Percentiles rank a stretch among this genome's conserved stretches.
Evolutionary conservation across 2,113 vertebrate species (phyloP).

Genomic region (Cervus canadensis): DNA sequence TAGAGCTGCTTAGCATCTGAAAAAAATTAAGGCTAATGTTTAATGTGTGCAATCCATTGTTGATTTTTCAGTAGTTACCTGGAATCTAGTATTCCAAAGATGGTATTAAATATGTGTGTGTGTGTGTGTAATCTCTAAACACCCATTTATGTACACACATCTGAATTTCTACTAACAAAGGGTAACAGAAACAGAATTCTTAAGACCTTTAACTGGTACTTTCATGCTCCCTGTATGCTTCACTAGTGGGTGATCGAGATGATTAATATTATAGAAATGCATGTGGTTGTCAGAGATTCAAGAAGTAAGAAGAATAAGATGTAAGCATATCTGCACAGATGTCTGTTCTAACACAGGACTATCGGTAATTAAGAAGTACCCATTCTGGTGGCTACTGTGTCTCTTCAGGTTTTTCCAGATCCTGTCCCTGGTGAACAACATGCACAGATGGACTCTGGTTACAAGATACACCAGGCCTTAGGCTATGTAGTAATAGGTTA

Average conservation of each 20-base stretch:
- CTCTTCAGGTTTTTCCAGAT: not conserved
- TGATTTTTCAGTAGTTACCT: not conserved
- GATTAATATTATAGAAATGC: not conserved
- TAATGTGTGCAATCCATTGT: not conserved
- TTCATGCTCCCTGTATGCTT: not conserved
- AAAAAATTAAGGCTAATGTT: not conserved
- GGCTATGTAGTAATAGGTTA: not conserved
- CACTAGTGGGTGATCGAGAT: not conserved
- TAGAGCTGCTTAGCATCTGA: not conserved
- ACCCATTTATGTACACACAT: not conserved
- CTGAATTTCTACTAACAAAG: not conserved
- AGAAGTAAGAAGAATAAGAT: not conserved
- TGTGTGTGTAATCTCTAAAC: not conserved
- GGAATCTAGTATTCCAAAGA: not conserved
- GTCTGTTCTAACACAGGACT: rapidly evolving
- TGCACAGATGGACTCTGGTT: not conserved
- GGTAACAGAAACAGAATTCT: not conserved
- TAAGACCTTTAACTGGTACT: not conserved
- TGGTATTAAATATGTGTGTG: not conserved
- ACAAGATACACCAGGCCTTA: not conserved
- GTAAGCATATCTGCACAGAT: rapidly evolving
- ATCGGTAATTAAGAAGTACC: not conserved
- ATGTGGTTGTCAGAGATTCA: not conserved
- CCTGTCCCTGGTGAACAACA: not conserved
- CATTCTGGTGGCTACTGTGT: not conserved